Conservation (phyloP, 2,113 vertebrate species). For the Shinisaurus crocodilurus region DNA sequence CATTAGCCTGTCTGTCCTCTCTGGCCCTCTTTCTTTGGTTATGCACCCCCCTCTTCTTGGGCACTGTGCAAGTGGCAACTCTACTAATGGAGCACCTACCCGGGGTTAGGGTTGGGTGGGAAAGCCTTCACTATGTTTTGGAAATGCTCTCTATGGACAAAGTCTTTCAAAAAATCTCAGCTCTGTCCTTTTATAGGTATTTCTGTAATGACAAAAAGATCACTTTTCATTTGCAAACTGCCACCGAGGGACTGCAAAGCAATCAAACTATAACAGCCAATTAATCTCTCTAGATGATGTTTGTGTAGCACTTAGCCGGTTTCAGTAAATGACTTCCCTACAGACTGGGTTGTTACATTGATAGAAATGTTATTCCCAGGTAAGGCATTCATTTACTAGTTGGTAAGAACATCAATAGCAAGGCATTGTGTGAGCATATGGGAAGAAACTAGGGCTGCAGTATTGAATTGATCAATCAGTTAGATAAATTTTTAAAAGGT, state of each 20-base stretch:
- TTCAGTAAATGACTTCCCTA: conserved; percentile 72
- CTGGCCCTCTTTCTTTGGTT: neutral
- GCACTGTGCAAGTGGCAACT: too few relatives aligned
- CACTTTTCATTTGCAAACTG: conserved; percentile 65
- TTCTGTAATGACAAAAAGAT: conserved; percentile 58
- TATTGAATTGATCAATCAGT: neutral
- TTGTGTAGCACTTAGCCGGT: conserved; percentile 71
- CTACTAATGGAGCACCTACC: neutral
- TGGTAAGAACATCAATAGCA: conserved; percentile 53
- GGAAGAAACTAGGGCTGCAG: conserved; percentile 37
- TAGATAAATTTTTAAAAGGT: neutral
- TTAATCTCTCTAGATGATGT: conserved; percentile 75
- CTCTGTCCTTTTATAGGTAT: conserved; percentile 54
- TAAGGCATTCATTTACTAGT: conserved; percentile 58
- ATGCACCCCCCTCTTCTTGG: too few relatives aligned
- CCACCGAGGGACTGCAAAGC: conserved; percentile 69
- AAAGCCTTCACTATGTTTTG: neutral
- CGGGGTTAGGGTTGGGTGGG: too few relatives aligned
- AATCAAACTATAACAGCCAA: conserved; percentile 74
- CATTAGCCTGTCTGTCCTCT: neutral
- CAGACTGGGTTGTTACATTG: conserved; percentile 63
- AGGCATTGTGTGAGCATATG: conserved; percentile 62
- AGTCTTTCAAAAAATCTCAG: conserved; percentile 43
- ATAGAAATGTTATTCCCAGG: conserved; percentile 68
- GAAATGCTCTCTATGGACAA: conserved; percentile 42